These are phyloP conservation scores for Rhodeus uyekii DNA, from an alignment of 2,797 vertebrate species.

Conservation along the genomic window DNA sequence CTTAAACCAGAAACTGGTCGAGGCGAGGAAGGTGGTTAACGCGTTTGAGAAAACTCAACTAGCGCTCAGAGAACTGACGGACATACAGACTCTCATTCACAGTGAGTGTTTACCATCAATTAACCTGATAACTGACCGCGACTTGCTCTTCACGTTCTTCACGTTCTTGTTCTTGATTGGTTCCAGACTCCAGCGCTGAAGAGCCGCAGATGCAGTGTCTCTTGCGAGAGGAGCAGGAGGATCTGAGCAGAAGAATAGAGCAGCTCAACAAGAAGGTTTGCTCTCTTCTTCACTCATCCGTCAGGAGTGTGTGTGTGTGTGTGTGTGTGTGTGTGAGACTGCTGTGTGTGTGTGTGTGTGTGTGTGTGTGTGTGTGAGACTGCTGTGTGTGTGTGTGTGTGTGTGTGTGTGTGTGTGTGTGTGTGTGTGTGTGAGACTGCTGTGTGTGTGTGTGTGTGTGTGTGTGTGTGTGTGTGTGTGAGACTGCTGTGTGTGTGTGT, in stretches of 20 bases:
- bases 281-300: background rate
- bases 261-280: constrained; percentile 75
- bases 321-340: too few relatives aligned
- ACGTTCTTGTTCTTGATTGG: background rate
- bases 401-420: too few relatives aligned
- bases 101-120: constrained; percentile 75
- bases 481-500: too few relatives aligned
- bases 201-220: constrained; percentile 82
- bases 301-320: too few relatives aligned
- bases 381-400: too few relatives aligned
- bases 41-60: constrained; percentile 70
- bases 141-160: too few relatives aligned
- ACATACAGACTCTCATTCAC: constrained; percentile 78
- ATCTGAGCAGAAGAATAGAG: constrained; percentile 72
- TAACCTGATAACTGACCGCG: too few relatives aligned
- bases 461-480: too few relatives aligned
- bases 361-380: too few relatives aligned
- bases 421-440: too few relatives aligned
- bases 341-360: too few relatives aligned
- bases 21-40: constrained; percentile 75
- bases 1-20: constrained; percentile 65
- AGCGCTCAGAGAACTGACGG: constrained; percentile 76
- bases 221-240: constrained; percentile 83
- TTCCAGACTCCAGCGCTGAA: constrained; percentile 70
- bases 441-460: too few relatives aligned